Base-by-base conservation (phyloP, 2,113 vertebrate genomes). In the Esox niger region DNA sequence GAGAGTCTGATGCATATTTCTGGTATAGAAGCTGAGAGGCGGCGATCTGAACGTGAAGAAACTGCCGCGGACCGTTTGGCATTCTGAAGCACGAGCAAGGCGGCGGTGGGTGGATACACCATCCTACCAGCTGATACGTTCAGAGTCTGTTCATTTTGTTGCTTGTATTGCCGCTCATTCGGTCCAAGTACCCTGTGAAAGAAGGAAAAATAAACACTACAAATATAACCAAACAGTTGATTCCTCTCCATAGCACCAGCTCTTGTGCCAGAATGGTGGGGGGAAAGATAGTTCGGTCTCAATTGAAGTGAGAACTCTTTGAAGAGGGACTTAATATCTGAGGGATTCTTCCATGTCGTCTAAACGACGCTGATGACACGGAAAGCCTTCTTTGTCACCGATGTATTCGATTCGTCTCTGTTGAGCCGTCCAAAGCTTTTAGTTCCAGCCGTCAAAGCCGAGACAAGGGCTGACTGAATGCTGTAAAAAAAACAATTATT, bases 291-390 rank as follows among this genome's bases (percentile, higher is more conserved):
- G 94, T 90, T 94, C 89, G 89, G 89, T 93, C 93, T 95, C 94
- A 94, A 94, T 96, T 97, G 94, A 95, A 93, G 91, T 91, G 85
- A 91, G 82, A 91, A 92, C 92, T 91, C 94, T 98, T 97, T 98
- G 95, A 98, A 96, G 96, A 95, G 91, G 90, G 91, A 94, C 91
- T 96, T 96, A 93, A 94, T 96, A 96, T 97, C 93, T 93, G 90
- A 95, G 90, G 92, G 93, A 97, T 97, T 97, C 95, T 93, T 94
- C 84, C 88, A 84, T 90, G 95, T 98, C 79, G 94, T 94, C 95
- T 92, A 93, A 97, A 98, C 95, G 93, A 98, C 95, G 93, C 90
- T 93, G 94, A 93, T 94, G 94, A 97, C 95, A 97, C 90, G 94
- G 93, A 96, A 95, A 96, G 94, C 88, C 92, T 92, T 93, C 92